Evolutionary conservation across 2,113 vertebrate species (phyloP), one percentile per base, ranked within the genome.

Genomic region (Ceyx cyanopectus): DNA sequence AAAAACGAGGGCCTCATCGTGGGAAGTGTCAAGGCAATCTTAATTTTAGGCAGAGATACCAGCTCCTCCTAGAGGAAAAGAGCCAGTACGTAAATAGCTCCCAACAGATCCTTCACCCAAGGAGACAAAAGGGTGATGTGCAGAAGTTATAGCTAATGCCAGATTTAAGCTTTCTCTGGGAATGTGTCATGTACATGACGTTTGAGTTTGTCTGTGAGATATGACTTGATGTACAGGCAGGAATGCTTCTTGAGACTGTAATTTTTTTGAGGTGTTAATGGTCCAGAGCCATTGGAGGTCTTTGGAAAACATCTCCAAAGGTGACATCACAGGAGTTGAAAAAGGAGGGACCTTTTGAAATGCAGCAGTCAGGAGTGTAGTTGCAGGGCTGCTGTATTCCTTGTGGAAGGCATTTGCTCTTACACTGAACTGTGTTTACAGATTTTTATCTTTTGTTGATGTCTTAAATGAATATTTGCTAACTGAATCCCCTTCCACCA

Each of bases 21-120:
- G 87, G 94, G 95, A 96, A 96, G 92, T 95, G 95, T 96, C 92
- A 95, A 94, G 72, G 72, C 81, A 77, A 79, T 90, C 94, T 95
- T 96, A 95, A 96, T 95, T 96, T 93, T 92, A 96, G 96, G 92
- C 95, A 93, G 87, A 96, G 87, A 92, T 96, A 96, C 95, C 95
- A 94, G 95, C 95, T 95, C 94, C 95, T 94, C 89, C 94, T 95
- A 94, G 93, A 95, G 94, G 93, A 93, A 95, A 95, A 92, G 82
- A 91, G 94, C 87, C 91, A 92, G 79, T 87, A 56, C 27, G 0
- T 87, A 96, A 95, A 96, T 96, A 95, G 94, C 94, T 93, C 77
- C 72, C 79, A 91, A 65, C 95, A 94, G 92, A 89, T 93, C 94
- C 87, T 87, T 95, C 30, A 92, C 91, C 89, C 81, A 72, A 61